phyloP scores from a whole-genome alignment of 1,140 invertebrate species.

The Ips nitidus region DNA sequence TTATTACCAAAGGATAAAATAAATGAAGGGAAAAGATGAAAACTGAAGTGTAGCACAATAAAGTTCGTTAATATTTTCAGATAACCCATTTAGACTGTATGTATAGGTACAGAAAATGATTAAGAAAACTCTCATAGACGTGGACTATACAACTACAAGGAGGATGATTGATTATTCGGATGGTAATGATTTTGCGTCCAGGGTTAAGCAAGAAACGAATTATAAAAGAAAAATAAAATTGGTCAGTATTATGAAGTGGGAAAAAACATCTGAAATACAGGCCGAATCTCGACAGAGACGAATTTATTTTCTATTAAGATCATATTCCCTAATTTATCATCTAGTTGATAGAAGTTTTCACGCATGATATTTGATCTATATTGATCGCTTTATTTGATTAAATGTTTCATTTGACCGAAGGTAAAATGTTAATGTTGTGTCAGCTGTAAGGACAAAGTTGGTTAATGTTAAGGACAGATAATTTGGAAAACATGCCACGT shows the following conservation, averaged over 20 bases:
- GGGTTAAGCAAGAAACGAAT: constrained; percentile 34
- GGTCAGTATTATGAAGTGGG: constrained; percentile 34
- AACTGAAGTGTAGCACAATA: too few relatives aligned
- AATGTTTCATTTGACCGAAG: background rate
- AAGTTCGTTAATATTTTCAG: constrained; percentile 2
- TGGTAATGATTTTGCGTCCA: constrained; percentile 30
- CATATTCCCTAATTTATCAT: constrained; percentile 34
- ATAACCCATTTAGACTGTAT: constrained; percentile 6
- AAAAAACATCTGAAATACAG: constrained; percentile 36
- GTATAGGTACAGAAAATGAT: constrained; percentile 4
- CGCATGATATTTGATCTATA: constrained; percentile 7
- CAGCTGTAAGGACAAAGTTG: background rate
- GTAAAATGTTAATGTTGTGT: background rate
- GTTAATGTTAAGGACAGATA: background rate
- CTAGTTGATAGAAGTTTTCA: constrained; percentile 25
- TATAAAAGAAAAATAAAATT: constrained; percentile 38
- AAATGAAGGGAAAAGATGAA: too few relatives aligned
- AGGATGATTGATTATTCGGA: constrained; percentile 32
- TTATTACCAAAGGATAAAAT: too few relatives aligned
- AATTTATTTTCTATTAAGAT: constrained; percentile 36
- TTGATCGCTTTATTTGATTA: background rate
- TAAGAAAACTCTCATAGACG: constrained; percentile 11
- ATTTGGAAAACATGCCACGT: background rate
- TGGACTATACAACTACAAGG: constrained; percentile 21
- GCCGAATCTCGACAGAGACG: constrained; percentile 31